phyloP scores from a whole-genome alignment of 2,113 vertebrate genomes.

The Pseudorhombus dupliciocellatus region DNA sequence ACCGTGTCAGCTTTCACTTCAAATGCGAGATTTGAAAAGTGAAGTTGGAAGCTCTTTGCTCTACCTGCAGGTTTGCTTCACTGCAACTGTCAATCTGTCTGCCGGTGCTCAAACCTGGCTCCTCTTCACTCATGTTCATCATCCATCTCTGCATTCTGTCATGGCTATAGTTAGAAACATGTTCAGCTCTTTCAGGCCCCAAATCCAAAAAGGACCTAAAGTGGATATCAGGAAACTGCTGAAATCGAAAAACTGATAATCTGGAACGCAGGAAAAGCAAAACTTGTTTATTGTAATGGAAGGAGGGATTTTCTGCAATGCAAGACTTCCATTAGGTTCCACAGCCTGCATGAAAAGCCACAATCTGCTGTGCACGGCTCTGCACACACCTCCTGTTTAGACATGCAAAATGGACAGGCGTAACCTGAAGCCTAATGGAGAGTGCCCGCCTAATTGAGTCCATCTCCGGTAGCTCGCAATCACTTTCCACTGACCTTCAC shows the following conservation, averaged over 20 bases:
- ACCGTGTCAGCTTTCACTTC: constrained; percentile 21
- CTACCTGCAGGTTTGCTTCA: not conserved
- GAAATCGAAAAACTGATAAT: constrained; percentile 8
- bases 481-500: constrained; percentile 40
- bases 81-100: not conserved
- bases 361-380: constrained; percentile 3
- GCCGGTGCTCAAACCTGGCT: constrained; percentile 16
- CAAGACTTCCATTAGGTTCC: not conserved
- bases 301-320: no score
- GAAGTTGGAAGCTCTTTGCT: constrained; percentile 1
- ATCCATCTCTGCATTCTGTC: constrained; percentile 14
- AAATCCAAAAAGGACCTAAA: no score
- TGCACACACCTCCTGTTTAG: constrained; percentile 8
- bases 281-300: no score
- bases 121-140: constrained; percentile 30
- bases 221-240: no score
- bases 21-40: constrained; percentile 7
- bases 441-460: constrained; percentile 28
- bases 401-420: constrained; percentile 28
- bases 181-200: constrained; percentile 13
- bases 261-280: not conserved
- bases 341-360: constrained; percentile 5
- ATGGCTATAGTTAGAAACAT: constrained; percentile 48
- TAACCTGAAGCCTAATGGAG: constrained; percentile 29
- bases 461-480: constrained; percentile 23